phyloP scores from a whole-genome alignment of 2,888 invertebrate species.

The Agonopterix arenella region DNA sequence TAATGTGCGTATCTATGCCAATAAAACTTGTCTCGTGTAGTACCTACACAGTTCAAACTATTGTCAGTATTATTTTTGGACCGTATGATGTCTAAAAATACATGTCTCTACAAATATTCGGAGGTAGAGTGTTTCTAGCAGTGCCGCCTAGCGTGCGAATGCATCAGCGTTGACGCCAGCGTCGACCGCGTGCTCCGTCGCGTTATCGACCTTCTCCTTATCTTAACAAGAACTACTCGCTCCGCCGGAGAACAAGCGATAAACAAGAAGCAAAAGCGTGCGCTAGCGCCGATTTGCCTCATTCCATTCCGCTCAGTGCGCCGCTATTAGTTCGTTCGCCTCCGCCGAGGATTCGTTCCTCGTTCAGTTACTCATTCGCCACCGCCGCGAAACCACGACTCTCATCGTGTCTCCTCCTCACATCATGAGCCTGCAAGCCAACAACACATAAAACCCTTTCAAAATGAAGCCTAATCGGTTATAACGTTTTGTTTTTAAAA shows the following conservation, averaged over 20 bases:
- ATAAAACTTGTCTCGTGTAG: constrained; percentile 10
- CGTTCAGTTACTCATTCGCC: constrained; percentile 67
- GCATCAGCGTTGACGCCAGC: background rate
- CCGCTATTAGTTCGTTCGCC: constrained; percentile 61
- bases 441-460: constrained; percentile 72
- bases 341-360: constrained; percentile 22
- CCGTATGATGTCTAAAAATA: constrained; percentile 57
- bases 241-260: constrained; percentile 44
- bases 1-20: constrained; percentile 11
- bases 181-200: constrained; percentile 19
- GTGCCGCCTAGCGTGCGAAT: constrained; percentile 11
- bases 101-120: constrained; percentile 53
- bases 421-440: constrained; percentile 70
- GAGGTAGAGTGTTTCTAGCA: constrained; percentile 7
- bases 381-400: constrained; percentile 60
- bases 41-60: constrained; percentile 45
- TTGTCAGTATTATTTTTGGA: constrained; percentile 61
- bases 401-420: constrained; percentile 51
- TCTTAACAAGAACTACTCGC: constrained; percentile 57
- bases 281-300: constrained; percentile 70
- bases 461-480: constrained; percentile 75
- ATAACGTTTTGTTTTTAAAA: constrained; percentile 69
- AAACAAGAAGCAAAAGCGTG: constrained; percentile 72
- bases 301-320: constrained; percentile 56
- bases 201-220: constrained; percentile 65